Conservation (phyloP, 2,888 invertebrate species). For the Carterocephalus palaemon region DNA sequence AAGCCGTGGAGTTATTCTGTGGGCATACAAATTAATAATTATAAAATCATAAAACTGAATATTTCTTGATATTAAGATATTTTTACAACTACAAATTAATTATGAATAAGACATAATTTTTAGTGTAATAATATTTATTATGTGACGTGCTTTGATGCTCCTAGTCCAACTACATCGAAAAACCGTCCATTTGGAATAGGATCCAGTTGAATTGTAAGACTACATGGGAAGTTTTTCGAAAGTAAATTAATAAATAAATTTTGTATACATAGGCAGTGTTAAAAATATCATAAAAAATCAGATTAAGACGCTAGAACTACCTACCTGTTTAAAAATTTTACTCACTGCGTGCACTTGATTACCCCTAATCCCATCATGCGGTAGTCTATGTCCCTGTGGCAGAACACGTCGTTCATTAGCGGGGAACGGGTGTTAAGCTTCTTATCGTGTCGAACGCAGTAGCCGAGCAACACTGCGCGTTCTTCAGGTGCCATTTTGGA, state of each 20-base stretch:
- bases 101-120: no score
- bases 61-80: not conserved
- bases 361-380: constrained; percentile 78
- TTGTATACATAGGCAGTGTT: no score
- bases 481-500: constrained; percentile 69
- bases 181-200: no score
- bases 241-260: no score
- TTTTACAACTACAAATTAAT: not conserved
- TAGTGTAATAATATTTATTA: no score
- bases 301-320: no score
- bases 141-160: no score
- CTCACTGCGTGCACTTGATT: constrained; percentile 55
- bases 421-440: constrained; percentile 80
- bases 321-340: no score
- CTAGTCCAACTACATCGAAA: no score
- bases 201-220: no score
- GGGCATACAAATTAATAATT: not conserved
- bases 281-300: no score
- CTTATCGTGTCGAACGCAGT: constrained; percentile 69
- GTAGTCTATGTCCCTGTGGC: constrained; percentile 77
- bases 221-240: no score
- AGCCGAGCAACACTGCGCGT: constrained; percentile 74
- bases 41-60: not conserved
- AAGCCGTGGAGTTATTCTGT: constrained; percentile 56
- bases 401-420: constrained; percentile 78